phyloP scores from a whole-genome alignment of 2,113 vertebrate genomes.

The Hyaena hyaena region DNA sequence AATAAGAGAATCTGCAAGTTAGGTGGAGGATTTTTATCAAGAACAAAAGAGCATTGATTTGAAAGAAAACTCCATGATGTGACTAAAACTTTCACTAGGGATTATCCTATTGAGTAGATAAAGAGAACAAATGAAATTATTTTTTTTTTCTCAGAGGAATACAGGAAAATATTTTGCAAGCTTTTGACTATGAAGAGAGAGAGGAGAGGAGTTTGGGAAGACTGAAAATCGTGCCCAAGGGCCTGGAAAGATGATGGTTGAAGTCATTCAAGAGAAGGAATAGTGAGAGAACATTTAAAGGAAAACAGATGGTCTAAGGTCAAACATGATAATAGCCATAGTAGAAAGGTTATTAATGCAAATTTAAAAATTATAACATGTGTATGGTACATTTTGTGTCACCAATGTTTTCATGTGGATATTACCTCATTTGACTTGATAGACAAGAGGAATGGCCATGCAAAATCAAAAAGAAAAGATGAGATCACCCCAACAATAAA shows the following conservation, averaged over 20 bases:
- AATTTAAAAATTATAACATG: neutral
- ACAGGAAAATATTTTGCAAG: conserved; percentile 61
- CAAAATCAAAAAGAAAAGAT: neutral
- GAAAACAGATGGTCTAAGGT: conserved; percentile 73
- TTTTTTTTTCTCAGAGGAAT: conserved; percentile 50
- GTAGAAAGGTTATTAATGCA: neutral
- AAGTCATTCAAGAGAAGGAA: conserved; percentile 68
- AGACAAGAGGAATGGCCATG: neutral
- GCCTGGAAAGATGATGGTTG: conserved; percentile 66
- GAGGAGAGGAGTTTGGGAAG: conserved; percentile 37
- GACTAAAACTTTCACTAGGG: conserved; percentile 48
- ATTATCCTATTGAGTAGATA: conserved; percentile 41
- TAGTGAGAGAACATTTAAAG: conserved; percentile 72
- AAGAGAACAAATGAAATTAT: conserved; percentile 59
- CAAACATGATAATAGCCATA: conserved; percentile 12
- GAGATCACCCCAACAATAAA: neutral
- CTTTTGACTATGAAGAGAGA: conserved; percentile 66
- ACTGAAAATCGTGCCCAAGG: conserved; percentile 68
- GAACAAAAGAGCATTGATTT: neutral
- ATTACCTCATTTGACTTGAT: neutral
- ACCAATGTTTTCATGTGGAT: neutral
- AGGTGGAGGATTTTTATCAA: neutral
- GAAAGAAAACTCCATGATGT: neutral
- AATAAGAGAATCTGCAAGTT: neutral
- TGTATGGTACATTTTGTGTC: neutral